Conservation (phyloP, 2,113 vertebrate genomes). For the Paradoxurus hermaphroditus region DNA sequence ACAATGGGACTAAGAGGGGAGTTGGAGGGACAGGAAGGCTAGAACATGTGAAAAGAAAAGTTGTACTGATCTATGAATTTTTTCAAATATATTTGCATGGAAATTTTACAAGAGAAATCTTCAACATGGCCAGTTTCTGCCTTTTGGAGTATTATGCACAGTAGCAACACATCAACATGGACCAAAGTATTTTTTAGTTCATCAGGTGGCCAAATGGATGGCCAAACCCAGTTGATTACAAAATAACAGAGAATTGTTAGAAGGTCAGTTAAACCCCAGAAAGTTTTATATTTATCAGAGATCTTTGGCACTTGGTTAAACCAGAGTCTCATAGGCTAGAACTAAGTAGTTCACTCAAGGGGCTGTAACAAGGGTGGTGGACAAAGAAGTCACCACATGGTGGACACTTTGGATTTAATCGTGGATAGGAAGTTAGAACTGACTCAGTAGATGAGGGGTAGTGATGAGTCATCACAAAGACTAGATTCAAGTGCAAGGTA, state of each 20-base stretch:
- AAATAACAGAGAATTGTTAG: not conserved
- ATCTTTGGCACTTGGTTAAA: not conserved
- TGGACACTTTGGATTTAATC: not conserved
- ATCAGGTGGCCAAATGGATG: not conserved
- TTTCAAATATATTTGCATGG: not conserved
- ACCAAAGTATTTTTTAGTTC: no score
- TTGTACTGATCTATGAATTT: not conserved
- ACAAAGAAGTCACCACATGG: accelerated
- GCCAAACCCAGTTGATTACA: not conserved
- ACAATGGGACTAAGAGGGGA: not conserved
- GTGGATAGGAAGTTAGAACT: not conserved
- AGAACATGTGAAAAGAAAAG: not conserved
- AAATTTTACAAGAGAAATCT: not conserved
- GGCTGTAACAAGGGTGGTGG: not conserved
- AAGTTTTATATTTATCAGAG: not conserved
- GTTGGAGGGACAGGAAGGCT: no score
- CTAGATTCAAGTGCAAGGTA: not conserved
- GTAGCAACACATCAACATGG: not conserved
- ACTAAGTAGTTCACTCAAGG: not conserved
- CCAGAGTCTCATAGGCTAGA: not conserved
- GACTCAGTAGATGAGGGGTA: not conserved
- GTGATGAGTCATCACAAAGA: not conserved
- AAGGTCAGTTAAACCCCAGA: not conserved
- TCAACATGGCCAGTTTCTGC: not conserved
- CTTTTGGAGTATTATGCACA: not conserved